Conservation (phyloP, 2,888 invertebrate genomes). For the Leptinotarsa tumamoca region DNA sequence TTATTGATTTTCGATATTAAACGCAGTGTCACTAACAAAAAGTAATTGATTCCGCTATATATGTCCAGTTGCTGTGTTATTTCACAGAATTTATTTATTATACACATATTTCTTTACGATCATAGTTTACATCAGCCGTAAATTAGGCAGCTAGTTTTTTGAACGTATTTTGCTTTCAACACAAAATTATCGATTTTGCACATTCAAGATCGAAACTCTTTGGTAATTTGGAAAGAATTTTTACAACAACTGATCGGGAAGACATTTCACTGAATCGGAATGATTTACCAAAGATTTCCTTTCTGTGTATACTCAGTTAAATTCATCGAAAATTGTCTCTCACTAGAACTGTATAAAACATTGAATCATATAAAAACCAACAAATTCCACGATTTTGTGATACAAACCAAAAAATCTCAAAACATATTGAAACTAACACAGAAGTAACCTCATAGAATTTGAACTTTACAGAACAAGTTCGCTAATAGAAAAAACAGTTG, state of each 20-base stretch:
- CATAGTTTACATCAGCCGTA: constrained; percentile 58
- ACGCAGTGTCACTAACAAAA: constrained; percentile 31
- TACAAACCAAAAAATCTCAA: background rate
- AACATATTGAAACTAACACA: background rate
- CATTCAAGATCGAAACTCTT: constrained; percentile 22
- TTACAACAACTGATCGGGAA: constrained; percentile 12
- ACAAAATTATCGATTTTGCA: constrained; percentile 34
- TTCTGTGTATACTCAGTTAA: constrained; percentile 58
- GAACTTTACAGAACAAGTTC: constrained; percentile 49
- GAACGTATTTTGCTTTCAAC: constrained; percentile 46
- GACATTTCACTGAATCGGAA: constrained; percentile 22
- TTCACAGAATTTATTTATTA: constrained; percentile 58
- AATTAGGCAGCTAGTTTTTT: constrained; percentile 57
- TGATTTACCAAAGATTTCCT: constrained; percentile 46
- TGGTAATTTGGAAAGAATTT: constrained; percentile 17
- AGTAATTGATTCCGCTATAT: constrained; percentile 30
- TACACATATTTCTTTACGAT: constrained; percentile 60
- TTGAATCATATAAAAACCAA: background rate
- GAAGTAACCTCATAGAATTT: constrained; percentile 46
- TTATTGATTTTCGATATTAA: constrained; percentile 24
- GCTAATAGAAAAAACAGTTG: background rate
- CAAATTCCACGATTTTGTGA: background rate
- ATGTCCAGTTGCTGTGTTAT: constrained; percentile 59
- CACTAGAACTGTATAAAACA: background rate
- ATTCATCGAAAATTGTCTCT: constrained; percentile 33